Evolutionary conservation across 2,113 vertebrate species (phyloP), one percentile per base, ranked within the genome.

Genomic region (Semicossyphus pulcher): DNA sequence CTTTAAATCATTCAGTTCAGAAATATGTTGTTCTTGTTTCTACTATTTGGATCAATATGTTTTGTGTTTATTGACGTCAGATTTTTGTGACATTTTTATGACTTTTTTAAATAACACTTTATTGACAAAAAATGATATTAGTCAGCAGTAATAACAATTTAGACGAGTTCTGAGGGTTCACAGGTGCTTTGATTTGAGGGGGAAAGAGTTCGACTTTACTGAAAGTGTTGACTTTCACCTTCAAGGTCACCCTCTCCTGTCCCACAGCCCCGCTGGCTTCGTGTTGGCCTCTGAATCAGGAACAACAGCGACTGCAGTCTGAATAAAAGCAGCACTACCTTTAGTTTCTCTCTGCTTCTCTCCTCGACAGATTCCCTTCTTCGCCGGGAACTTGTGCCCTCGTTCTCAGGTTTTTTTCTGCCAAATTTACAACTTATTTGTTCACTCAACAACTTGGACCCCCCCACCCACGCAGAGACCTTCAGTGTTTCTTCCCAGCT

Each of bases 341-440:
- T n/a, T n/a, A n/a, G 20, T 39, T 14, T 26, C 45, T n/a, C 14
- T 25, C 44, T n/a, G 42, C 31, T 5, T 5, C 31, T 32, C n/a
- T n/a, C n/a, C n/a, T n/a, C n/a, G 16, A 42, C 32, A 57, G 21
- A 23, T 7, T 36, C 64, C 51, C 47, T 20, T 26, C 63, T 63
- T 60, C n/a, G 36, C 15, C 4, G 36, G 12, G 49, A 49, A 29
- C 53, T 48, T 18, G 16, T 29, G 42, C 15, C 51, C 42, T 70
- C 45, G 1, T 54, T 57, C 52, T 73, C 61, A 21, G 12, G 39
- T 47, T 66, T 23, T 44, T 52, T 45, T 73, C 57, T 56, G 73
- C 42, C 44, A 73, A 26, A 70, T 49, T 25, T 72, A 25, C 23
- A 25, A 56, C 44, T 44, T 26, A 54, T 60, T 65, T 44, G n/a